Base-by-base conservation (phyloP, 2,797 vertebrate species). In the Lacerta viridis region DNA sequence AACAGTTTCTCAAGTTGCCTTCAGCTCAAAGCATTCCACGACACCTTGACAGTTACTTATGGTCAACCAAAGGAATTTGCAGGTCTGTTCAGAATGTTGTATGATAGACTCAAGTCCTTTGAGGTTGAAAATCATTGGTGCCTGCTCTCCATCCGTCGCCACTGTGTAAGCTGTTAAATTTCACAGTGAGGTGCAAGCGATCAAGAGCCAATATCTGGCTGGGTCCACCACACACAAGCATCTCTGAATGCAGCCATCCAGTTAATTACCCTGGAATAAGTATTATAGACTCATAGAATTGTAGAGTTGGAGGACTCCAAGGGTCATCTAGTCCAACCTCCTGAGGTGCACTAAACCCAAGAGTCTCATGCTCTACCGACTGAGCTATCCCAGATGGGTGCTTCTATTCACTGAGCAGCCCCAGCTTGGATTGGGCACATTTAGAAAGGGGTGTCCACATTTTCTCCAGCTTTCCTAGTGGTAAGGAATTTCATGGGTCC, bases 31-130 rank as follows among this genome's bases (percentile, higher is more conserved):
- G 94, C 95, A 94, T 95, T 95, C 93, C 93, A 94, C 93, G 76
- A 90, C 83, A 41, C 68, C 88, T 84, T 93, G 92, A 94, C 95
- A 95, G 94, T 87, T 77, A 46, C 43, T 87, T 92, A 76, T 83
- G 90, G 89, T 59, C 72, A 91, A 80, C 87, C 89, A 92, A 92
- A 96, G 96, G 97, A 98, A 98, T 98, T 97, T 97, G 93, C 92
- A 93, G 90, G 94, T 91, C 81, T 90, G 86, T 82, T 74, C 85
- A 93, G 91, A 95, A 74, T 72, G 17, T 50, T 27, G 80, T 50
- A 84, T 83, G 92, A 92, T 89, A 29, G 20, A 89, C 90, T 91
- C 91, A 91, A 39, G 5, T 59, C 23, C 93, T 92, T 89, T 90
- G 85, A 91, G 92, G 81, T 89, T 91, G 68, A 91, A 89, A 69